These are phyloP conservation scores for Xenopus borealis DNA, from an alignment of 2,113 vertebrate genomes.

Conservation along the genomic window DNA sequence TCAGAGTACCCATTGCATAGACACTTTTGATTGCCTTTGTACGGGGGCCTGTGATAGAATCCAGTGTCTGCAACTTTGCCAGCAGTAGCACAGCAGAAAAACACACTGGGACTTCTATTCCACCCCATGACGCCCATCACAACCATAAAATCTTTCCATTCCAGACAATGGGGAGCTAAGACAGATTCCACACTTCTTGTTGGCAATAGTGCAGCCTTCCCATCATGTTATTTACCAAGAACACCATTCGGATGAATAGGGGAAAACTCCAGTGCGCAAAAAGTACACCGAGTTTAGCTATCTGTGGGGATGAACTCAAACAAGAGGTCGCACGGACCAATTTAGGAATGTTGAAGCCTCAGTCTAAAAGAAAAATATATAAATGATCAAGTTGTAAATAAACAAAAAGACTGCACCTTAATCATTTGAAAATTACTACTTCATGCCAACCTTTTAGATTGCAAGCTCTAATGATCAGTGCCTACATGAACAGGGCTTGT, in stretches of 20 bases:
- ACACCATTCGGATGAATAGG: slow-evolving; percentile 15
- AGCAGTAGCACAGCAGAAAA: slow-evolving; percentile 47
- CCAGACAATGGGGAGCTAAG: slow-evolving; percentile 43
- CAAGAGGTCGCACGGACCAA: too few species aligned
- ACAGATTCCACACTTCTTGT: slow-evolving; percentile 43
- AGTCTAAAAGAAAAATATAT: too few species aligned
- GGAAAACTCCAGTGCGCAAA: slow-evolving; percentile 1
- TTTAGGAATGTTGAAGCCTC: too few species aligned
- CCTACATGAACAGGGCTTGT: too few species aligned
- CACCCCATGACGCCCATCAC: slow-evolving; percentile 43
- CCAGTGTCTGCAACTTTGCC: slow-evolving; percentile 44
- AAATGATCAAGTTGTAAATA: too few species aligned
- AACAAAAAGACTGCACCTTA: too few species aligned
- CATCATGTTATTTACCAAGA: slow-evolving; percentile 22
- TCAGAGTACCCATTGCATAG: slow-evolving; percentile 48
- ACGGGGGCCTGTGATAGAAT: slow-evolving; percentile 47
- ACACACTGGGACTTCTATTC: slow-evolving; percentile 42
- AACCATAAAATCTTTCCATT: slow-evolving; percentile 42
- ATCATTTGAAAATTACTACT: too few species aligned
- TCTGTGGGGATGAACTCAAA: too few species aligned
- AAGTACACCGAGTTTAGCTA: neutral
- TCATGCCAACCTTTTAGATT: too few species aligned
- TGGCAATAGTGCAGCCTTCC: slow-evolving; percentile 39
- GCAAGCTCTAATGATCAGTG: too few species aligned
- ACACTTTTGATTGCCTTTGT: slow-evolving; percentile 47